These are phyloP conservation scores for Nematolebias whitei DNA, from an alignment of 2,113 vertebrate species.

Conservation along the genomic window DNA sequence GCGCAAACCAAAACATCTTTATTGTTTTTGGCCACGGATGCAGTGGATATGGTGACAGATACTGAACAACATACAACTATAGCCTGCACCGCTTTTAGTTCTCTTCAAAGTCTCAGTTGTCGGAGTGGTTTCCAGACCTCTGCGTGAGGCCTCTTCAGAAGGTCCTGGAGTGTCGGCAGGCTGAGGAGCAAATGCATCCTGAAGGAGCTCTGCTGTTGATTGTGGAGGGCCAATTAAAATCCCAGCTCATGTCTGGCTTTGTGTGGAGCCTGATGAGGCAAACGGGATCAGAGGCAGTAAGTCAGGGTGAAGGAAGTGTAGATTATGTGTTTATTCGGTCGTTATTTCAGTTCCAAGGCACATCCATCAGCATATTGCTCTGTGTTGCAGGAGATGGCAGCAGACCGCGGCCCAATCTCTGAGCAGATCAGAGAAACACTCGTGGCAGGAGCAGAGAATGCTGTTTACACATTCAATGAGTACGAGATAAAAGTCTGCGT, in stretches of 20 bases:
- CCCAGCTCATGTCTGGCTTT: slow-evolving; percentile 67
- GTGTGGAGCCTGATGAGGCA: slow-evolving; percentile 70
- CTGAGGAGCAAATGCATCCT: slow-evolving; percentile 68
- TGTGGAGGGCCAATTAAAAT: slow-evolving; percentile 80
- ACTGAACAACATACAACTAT: slow-evolving; percentile 55
- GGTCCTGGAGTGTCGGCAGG: slow-evolving; percentile 70
- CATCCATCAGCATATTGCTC: slow-evolving; percentile 56
- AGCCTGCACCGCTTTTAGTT: slow-evolving; percentile 69
- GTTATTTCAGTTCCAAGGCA: slow-evolving; percentile 53
- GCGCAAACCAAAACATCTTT: slow-evolving; percentile 29
- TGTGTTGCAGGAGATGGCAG: slow-evolving; percentile 69
- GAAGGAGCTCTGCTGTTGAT: slow-evolving; percentile 66
- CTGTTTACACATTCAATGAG: slow-evolving; percentile 80
- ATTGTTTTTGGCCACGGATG: slow-evolving; percentile 25
- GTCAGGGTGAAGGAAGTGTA: slow-evolving; percentile 33
- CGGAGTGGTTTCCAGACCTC: slow-evolving; percentile 73
- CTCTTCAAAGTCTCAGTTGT: slow-evolving; percentile 71
- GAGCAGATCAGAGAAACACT: slow-evolving; percentile 76
- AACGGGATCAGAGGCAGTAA: slow-evolving; percentile 22
- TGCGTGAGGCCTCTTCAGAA: slow-evolving; percentile 77
- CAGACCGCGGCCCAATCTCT: slow-evolving; percentile 67
- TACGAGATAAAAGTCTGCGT: slow-evolving; percentile 76
- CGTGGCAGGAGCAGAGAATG: slow-evolving; percentile 73
- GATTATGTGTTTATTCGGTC: slow-evolving; percentile 56
- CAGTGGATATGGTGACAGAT: slow-evolving; percentile 39